phyloP scores from a whole-genome alignment of 2,888 invertebrate genomes.

The Fragum sueziense region DNA sequence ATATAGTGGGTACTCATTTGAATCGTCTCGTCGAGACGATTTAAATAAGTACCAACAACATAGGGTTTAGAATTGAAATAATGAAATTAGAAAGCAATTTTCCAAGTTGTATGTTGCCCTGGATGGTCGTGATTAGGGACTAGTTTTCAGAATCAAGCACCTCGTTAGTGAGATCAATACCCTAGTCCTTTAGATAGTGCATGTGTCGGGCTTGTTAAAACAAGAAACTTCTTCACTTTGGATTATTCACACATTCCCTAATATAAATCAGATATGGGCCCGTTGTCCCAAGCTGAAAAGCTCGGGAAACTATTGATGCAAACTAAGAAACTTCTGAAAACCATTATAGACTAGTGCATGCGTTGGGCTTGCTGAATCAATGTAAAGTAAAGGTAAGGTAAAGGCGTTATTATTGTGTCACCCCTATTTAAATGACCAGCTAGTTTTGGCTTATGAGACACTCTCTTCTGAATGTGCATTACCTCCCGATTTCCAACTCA shows the following conservation, averaged over 20 bases:
- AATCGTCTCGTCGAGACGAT: no score
- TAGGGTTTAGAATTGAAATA: no score
- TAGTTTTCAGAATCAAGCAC: conserved; percentile 14
- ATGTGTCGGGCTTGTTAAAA: background rate
- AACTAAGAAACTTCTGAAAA: background rate
- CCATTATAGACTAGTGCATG: background rate
- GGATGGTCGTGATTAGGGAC: conserved; percentile 23
- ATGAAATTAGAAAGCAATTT: no score
- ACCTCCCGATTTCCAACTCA: no score
- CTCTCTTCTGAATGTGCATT: no score
- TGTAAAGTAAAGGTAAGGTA: background rate
- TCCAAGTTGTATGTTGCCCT: no score
- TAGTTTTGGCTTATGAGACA: no score
- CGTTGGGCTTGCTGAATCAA: background rate
- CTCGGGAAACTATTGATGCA: background rate
- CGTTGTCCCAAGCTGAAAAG: background rate
- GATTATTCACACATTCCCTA: background rate
- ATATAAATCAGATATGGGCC: background rate
- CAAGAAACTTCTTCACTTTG: background rate
- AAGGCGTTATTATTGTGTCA: background rate
- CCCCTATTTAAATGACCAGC: no score
- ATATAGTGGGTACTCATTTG: no score
- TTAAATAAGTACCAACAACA: no score
- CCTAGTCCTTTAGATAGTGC: conserved; percentile 4
- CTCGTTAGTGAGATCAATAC: conserved; percentile 22